Evolutionary conservation across 2,888 invertebrate genomes (phyloP), one percentile per base, ranked within the genome.

Genomic region (Buathra laborator): DNA sequence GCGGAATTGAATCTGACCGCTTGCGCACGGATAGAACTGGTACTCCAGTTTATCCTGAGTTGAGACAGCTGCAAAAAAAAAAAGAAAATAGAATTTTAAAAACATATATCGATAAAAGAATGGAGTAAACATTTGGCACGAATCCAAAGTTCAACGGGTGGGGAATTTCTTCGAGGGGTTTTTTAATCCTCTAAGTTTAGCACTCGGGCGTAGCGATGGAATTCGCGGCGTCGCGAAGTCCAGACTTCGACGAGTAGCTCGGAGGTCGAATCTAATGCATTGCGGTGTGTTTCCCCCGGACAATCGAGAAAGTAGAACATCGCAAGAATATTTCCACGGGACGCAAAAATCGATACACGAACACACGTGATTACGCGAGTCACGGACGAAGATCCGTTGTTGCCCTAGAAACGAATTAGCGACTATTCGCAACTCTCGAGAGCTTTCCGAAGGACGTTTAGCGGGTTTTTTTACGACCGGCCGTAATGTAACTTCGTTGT

Each of bases 41-140:
- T 98, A 98, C 93, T 97, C 96, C 93, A 97, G 96, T 93, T 96
- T 96, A 92, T 98, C 97, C 90, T 96, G 96, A 86, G 97, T 97
- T 91, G 96, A 94, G 84, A 98, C 94, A 94, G 97, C 98, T 97
- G 95, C 0, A 94, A 96, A 92, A n/a, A n/a, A 89, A 88, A 86
- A 85, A 76, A 76, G 85, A 29, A 68, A 71, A 32, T 48, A 66
- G 48, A 24, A 43, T 48, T 3, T 29, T 24, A 67, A 48, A 4
- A 48, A 32, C 29, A 75, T 7, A 56, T 9, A 56, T 7, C 12
- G 24, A 56, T 9, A 12, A 24, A 32, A 12, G 48, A 71, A 77
- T 71, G 10, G 32, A 62, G 71, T 29, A 32, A 16, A 37, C 14
- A 79, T 19, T 62, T 72, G 53, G 56, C 29, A 24, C 4, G 12